These are phyloP conservation scores for Metopia argyrocephala DNA, from an alignment of 2,888 invertebrate species.

Conservation along the genomic window DNA sequence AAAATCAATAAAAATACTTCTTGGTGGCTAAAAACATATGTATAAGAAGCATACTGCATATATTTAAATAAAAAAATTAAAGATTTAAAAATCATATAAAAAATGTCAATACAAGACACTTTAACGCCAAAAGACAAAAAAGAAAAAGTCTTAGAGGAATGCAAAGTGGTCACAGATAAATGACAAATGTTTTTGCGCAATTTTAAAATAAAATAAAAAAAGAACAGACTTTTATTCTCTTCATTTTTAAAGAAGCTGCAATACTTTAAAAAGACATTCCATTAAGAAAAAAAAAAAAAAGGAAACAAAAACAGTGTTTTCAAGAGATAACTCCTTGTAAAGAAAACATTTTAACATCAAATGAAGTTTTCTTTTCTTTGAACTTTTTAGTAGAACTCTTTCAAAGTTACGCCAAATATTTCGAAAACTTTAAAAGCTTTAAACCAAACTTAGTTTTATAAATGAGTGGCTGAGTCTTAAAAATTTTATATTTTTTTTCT, in stretches of 20 bases:
- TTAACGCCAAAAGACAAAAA: conserved; percentile 33
- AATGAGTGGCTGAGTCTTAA: not conserved
- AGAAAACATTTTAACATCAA: conserved; percentile 58
- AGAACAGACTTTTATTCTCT: conserved; percentile 29
- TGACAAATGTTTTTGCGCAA: conserved; percentile 65
- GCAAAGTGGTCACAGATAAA: conserved; percentile 63
- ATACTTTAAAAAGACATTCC: conserved; percentile 13
- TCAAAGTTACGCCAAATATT: conserved; percentile 31
- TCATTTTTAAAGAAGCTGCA: conserved; percentile 10
- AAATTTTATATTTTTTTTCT: conserved; percentile 24
- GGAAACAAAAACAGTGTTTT: not conserved
- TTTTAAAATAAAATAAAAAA: conserved; percentile 32
- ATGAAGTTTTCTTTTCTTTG: conserved; percentile 27
- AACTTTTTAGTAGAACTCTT: not conserved
- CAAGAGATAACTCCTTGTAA: conserved; percentile 52
- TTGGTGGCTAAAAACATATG: conserved; percentile 42
- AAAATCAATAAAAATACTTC: conserved; percentile 53
- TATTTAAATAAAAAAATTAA: not conserved
- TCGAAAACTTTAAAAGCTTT: conserved; percentile 62
- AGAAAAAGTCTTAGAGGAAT: conserved; percentile 55
- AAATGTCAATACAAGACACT: conserved; percentile 47
- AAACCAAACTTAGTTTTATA: conserved; percentile 1
- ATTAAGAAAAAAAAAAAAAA: not conserved
- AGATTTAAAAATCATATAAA: conserved; percentile 3
- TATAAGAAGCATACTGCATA: conserved; percentile 9